Evolutionary conservation across 2,113 vertebrate species (phyloP).

Genomic region (Vidua macroura): DNA sequence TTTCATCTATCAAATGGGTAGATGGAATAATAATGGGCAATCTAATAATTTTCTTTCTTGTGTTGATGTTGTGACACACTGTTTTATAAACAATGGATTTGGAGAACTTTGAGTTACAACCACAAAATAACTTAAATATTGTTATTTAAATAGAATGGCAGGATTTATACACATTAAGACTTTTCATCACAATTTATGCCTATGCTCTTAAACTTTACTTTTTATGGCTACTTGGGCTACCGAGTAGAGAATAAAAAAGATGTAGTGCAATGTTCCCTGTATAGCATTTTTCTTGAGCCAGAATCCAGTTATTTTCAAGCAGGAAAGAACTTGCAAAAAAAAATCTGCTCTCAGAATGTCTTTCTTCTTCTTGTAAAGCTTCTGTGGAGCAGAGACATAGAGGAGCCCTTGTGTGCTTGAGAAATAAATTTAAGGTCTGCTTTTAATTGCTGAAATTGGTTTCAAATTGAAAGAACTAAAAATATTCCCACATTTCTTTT

Average conservation of each 20-base stretch:
- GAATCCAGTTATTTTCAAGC: neutral
- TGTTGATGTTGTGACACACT: neutral
- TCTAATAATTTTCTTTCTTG: neutral
- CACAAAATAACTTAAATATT: neutral
- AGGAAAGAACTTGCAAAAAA: neutral
- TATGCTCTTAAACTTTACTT: neutral
- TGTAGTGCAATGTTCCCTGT: neutral
- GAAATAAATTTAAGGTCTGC: neutral
- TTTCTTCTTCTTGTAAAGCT: neutral
- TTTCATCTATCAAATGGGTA: neutral
- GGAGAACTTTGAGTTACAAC: neutral
- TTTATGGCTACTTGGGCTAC: neutral
- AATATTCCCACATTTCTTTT: neutral
- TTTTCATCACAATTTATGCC: neutral
- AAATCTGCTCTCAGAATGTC: neutral
- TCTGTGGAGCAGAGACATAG: neutral
- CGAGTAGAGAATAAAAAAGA: neutral
- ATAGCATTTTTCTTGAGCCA: neutral
- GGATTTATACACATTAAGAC: neutral
- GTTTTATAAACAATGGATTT: neutral
- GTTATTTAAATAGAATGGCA: neutral
- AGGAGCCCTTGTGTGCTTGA: neutral
- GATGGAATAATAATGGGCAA: neutral
- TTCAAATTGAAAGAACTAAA: neutral
- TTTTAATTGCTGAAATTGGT: slow-evolving; percentile 6